Conservation (phyloP, 2,113 vertebrate species). For the Nematolebias whitei region DNA sequence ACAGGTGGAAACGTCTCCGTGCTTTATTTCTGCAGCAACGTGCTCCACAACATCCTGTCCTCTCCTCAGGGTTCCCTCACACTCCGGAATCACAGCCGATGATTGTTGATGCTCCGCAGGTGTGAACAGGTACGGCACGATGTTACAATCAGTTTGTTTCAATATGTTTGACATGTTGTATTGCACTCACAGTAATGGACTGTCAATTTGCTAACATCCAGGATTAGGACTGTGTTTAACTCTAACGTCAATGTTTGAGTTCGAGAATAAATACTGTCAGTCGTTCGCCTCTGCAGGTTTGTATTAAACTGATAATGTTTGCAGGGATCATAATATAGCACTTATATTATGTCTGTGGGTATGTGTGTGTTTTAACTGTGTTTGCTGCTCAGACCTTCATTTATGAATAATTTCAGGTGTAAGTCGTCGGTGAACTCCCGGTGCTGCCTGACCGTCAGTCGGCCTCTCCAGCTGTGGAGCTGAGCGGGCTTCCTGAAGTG, state of each 20-base stretch:
- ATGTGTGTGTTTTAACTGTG: neutral
- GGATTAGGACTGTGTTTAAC: too few species aligned
- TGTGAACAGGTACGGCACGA: too few species aligned
- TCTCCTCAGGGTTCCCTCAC: constrained; percentile 18
- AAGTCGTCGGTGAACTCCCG: constrained; percentile 26
- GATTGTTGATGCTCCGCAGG: constrained; percentile 33
- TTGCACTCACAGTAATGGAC: too few species aligned
- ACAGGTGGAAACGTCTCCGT: constrained; percentile 15
- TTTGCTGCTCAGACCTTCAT: constrained; percentile 25
- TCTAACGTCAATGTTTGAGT: too few species aligned
- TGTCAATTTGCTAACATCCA: neutral
- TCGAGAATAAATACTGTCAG: too few species aligned
- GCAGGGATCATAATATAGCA: too few species aligned
- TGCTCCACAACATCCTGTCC: constrained; percentile 17
- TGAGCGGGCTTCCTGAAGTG: constrained; percentile 63
- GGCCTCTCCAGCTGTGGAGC: constrained; percentile 60
- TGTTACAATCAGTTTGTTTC: too few species aligned
- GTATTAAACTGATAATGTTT: too few species aligned
- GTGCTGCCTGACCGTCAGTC: constrained; percentile 42
- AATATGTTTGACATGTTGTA: too few species aligned
- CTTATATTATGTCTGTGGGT: too few species aligned
- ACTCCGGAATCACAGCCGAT: neutral
- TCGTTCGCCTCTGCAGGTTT: too few species aligned
- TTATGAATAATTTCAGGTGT: constrained; percentile 61
- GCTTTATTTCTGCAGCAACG: constrained; percentile 16